phyloP scores from a whole-genome alignment of 1,140 invertebrate genomes.

The roundworm (Caenorhabditis elegans) region DNA sequence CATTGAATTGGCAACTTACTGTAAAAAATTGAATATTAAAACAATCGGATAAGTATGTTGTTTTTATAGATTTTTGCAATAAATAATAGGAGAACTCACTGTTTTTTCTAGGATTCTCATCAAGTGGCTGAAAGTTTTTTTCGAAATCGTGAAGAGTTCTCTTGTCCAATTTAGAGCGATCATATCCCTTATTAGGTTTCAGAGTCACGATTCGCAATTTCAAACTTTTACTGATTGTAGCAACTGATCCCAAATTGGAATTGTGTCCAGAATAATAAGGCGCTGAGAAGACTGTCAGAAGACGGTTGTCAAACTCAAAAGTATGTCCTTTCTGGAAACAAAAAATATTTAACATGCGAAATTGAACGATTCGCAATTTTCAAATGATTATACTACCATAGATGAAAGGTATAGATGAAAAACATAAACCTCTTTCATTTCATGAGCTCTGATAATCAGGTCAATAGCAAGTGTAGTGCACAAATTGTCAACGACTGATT shows the following conservation, averaged over 20 bases:
- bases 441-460: constrained; percentile 49
- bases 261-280: constrained; percentile 51
- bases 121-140: not conserved
- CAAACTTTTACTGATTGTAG: constrained; percentile 3
- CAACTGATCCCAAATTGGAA: constrained; percentile 38
- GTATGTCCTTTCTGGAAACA: constrained; percentile 69
- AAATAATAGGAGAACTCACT: too few species aligned
- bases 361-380: too few species aligned
- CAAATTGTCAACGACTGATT: constrained; percentile 39
- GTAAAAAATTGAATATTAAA: not conserved
- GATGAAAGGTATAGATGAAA: too few species aligned
- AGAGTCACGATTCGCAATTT: not conserved
- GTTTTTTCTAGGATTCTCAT: not conserved
- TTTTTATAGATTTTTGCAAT: too few species aligned
- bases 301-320: constrained; percentile 67
- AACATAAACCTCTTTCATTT: constrained; percentile 66
- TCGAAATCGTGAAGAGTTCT: not conserved
- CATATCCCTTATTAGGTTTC: not conserved
- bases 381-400: too few species aligned
- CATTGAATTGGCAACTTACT: not conserved
- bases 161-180: not conserved
- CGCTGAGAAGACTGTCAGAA: constrained; percentile 53
- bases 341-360: too few species aligned
- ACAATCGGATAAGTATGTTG: not conserved
- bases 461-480: constrained; percentile 42